phyloP scores from a whole-genome alignment of 1,140 invertebrate species.

The Metaphire vulgaris region DNA sequence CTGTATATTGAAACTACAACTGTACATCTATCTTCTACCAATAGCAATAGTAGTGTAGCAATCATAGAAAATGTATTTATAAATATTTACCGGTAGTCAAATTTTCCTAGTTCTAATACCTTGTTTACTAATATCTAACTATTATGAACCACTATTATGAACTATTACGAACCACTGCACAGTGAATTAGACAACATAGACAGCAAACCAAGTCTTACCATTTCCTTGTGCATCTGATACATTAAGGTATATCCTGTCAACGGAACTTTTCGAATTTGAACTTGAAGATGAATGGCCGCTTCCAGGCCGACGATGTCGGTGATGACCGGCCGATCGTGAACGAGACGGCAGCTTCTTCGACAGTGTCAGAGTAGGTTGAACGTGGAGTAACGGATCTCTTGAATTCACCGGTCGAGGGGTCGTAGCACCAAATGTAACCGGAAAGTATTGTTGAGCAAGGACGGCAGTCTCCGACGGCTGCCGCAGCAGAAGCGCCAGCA shows the following conservation, averaged over 20 bases:
- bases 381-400: background rate
- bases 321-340: background rate
- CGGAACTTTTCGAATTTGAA: background rate
- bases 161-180: too few relatives aligned
- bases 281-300: background rate
- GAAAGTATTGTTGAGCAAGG: background rate
- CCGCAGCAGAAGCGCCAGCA: background rate
- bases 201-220: too few relatives aligned
- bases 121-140: too few relatives aligned
- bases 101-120: too few relatives aligned
- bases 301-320: background rate
- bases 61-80: too few relatives aligned
- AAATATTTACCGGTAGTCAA: too few relatives aligned
- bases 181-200: too few relatives aligned
- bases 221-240: background rate
- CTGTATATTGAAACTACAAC: too few relatives aligned
- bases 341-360: background rate
- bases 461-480: background rate
- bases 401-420: background rate
- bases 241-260: background rate
- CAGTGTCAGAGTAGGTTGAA: background rate
- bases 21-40: too few relatives aligned
- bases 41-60: too few relatives aligned
- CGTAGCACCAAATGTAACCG: background rate
- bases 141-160: too few relatives aligned